Conservation (phyloP, 2,113 vertebrate species). For the Promerops cafer region DNA sequence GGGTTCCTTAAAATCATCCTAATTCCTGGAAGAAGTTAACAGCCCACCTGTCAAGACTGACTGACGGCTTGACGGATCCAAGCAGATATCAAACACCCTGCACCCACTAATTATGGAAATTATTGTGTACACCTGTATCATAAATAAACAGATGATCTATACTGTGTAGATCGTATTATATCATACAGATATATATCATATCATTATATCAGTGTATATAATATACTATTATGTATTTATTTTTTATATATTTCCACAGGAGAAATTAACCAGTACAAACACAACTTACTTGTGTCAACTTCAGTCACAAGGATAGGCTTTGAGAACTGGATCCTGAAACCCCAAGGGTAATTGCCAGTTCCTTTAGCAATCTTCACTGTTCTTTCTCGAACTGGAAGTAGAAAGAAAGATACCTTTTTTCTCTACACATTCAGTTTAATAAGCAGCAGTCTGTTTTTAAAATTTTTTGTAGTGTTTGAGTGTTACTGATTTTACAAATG, state of each 20-base stretch:
- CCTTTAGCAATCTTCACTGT: constrained; percentile 85
- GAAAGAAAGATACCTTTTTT: background rate
- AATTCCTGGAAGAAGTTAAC: background rate
- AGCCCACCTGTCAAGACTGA: background rate
- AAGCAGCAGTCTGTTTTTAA: background rate
- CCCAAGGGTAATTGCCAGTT: constrained; percentile 86
- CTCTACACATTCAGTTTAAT: background rate
- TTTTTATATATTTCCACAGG: background rate
- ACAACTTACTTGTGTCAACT: constrained; percentile 89
- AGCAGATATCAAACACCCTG: background rate
- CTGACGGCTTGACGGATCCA: background rate
- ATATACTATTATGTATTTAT: background rate
- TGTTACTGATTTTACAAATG: background rate
- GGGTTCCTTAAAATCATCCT: background rate
- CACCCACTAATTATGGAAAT: background rate
- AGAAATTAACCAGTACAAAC: background rate
- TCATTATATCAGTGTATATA: background rate
- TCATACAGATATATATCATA: background rate
- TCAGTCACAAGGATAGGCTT: constrained; percentile 91
- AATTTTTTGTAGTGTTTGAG: background rate
- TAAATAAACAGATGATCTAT: background rate
- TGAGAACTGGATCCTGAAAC: constrained; percentile 90
- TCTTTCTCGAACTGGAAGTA: constrained; percentile 81
- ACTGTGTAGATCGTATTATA: background rate
- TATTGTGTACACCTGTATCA: background rate